Conservation (phyloP, 2,888 invertebrate species). For the Laspeyria flexula region DNA sequence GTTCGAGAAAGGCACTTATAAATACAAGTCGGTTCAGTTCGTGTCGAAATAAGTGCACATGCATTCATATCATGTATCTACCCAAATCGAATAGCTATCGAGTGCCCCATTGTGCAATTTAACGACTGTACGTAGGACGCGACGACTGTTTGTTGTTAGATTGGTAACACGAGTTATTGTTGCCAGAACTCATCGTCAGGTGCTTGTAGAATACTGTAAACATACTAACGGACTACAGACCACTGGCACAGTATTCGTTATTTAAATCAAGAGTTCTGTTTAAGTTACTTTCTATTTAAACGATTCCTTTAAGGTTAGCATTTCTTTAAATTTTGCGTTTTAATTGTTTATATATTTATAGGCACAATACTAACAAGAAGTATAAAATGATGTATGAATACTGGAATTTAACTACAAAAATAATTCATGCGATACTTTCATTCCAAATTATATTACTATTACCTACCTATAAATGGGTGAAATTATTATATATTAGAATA, state of each 20-base stretch:
- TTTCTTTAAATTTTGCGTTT: too few species aligned
- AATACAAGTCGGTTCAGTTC: not conserved
- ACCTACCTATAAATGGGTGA: too few species aligned
- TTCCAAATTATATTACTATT: too few species aligned
- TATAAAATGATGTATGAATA: too few species aligned
- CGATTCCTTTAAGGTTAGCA: too few species aligned
- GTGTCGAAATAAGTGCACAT: slow-evolving; percentile 56
- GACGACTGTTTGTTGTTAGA: slow-evolving; percentile 52
- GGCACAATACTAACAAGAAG: too few species aligned
- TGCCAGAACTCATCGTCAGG: slow-evolving; percentile 40
- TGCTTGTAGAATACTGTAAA: slow-evolving; percentile 34
- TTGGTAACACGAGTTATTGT: slow-evolving; percentile 54
- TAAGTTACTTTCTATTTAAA: not conserved
- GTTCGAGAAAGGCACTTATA: too few species aligned
- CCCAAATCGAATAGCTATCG: slow-evolving; percentile 65
- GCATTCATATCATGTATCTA: slow-evolving; percentile 66
- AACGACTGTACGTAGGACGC: slow-evolving; percentile 49
- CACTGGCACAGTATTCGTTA: not conserved
- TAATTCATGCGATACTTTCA: too few species aligned
- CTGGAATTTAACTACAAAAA: too few species aligned
- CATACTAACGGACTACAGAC: slow-evolving; percentile 11
- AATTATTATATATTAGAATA: too few species aligned
- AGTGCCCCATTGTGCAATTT: slow-evolving; percentile 76
- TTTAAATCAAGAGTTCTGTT: not conserved
- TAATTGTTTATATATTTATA: too few species aligned